phyloP scores from a whole-genome alignment of 2,113 vertebrate species.

The Dromaius novaehollandiae region DNA sequence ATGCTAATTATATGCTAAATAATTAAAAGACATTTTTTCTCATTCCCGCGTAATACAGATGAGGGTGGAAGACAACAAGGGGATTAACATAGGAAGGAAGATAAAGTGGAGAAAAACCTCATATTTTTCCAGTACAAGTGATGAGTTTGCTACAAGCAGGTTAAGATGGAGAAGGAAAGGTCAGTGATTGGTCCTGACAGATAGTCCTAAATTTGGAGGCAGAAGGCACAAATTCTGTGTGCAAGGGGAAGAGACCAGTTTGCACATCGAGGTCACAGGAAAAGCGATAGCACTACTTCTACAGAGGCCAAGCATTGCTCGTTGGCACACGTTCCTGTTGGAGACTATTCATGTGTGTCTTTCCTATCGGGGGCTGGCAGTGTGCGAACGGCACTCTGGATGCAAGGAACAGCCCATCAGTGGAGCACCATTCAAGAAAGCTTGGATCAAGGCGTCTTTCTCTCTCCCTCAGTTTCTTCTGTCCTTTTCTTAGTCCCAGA shows the following conservation, averaged over 20 bases:
- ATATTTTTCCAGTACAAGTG: not conserved
- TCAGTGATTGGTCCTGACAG: too few species aligned
- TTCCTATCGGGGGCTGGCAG: not conserved
- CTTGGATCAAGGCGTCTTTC: not conserved
- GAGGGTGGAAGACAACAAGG: not conserved
- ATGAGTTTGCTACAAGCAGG: not conserved
- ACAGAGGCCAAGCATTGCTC: not conserved
- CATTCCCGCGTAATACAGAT: not conserved
- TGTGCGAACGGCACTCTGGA: not conserved
- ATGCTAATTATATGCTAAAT: constrained; percentile 26
- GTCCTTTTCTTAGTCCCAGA: not conserved
- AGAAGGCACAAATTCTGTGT: not conserved
- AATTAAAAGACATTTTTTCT: constrained; percentile 25
- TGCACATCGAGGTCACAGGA: not conserved
- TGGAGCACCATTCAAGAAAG: not conserved
- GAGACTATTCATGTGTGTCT: fast-evolving
- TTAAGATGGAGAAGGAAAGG: not conserved
- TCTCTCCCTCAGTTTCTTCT: not conserved
- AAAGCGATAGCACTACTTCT: not conserved
- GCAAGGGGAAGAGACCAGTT: too few species aligned
- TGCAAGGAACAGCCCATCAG: too few species aligned
- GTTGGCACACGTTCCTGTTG: not conserved
- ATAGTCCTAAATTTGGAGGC: not conserved
- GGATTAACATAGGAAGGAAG: not conserved
- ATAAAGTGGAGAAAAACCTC: not conserved